A percentile compares a stretch with the other conserved stretches of the same genome.
Evolutionary conservation across 2,113 vertebrate genomes (phyloP).

Genomic region (Lagenorhynchus albirostris): DNA sequence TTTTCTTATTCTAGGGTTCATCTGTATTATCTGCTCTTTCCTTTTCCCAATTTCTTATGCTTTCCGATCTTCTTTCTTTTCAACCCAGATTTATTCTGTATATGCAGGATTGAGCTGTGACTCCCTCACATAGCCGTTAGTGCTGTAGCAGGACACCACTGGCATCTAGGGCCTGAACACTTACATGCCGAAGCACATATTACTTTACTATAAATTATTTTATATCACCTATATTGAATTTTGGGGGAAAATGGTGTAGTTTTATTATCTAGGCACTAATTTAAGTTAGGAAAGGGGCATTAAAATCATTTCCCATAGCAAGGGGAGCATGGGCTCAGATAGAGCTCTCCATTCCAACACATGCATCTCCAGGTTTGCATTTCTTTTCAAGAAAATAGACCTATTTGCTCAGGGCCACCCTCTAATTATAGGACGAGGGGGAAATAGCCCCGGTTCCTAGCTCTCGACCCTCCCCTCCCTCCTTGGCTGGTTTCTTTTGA

Average conservation of each 20-base stretch:
- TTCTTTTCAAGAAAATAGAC: not conserved
- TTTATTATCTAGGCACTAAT: not conserved
- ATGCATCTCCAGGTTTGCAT: not conserved
- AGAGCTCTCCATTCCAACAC: not conserved
- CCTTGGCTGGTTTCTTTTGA: not conserved
- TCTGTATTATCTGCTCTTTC: not conserved
- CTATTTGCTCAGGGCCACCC: not conserved
- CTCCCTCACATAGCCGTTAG: not conserved
- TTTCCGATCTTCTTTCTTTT: not conserved
- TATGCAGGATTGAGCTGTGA: rapidly evolving
- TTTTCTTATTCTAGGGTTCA: not conserved
- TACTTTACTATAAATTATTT: not conserved
- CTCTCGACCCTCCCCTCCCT: not conserved
- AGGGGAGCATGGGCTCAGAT: not conserved
- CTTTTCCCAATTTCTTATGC: not conserved
- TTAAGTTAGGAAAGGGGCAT: not conserved
- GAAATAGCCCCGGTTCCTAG: too few species aligned
- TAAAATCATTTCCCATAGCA: not conserved
- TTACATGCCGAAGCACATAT: rapidly evolving
- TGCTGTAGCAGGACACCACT: rapidly evolving
- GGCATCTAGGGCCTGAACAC: not conserved
- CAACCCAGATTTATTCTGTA: not conserved
- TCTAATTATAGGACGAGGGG: too few species aligned
- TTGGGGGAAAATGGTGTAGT: rapidly evolving
- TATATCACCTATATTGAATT: not conserved